Percentiles rank a stretch among this genome's conserved stretches.
phyloP scores from a whole-genome alignment of 37 sponge, comb jelly and placozoan species.

The Halichondria panicea region DNA sequence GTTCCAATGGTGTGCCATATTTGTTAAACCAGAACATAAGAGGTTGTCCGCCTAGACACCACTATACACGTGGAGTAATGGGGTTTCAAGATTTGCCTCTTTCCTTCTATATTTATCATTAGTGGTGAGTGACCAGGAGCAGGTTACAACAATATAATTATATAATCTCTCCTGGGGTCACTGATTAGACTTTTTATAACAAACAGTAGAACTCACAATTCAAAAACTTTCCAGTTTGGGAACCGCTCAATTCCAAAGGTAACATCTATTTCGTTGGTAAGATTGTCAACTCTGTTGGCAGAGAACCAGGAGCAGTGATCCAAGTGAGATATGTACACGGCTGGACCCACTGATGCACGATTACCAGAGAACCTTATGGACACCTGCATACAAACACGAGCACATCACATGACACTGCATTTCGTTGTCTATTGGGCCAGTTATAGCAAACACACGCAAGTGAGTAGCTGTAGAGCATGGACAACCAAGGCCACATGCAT shows the following conservation, averaged over 20 bases:
- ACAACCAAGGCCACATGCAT: neutral
- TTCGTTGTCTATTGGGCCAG: no score
- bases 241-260: conserved; percentile 25
- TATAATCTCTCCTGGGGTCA: no score
- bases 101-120: no score
- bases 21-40: no score
- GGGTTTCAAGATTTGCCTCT: no score
- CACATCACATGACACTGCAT: no score
- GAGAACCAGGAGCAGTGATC: conserved; percentile 66
- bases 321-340: conserved; percentile 42
- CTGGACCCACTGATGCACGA: conserved; percentile 53
- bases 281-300: neutral
- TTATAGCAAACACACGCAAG: neutral
- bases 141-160: no score
- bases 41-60: no score
- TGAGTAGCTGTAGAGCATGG: neutral
- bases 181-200: no score
- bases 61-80: no score
- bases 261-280: neutral
- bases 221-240: conserved; percentile 41
- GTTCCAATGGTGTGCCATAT: no score
- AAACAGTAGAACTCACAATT: conserved; percentile 33
- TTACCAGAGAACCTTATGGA: conserved; percentile 58
- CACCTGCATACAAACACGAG: conserved; percentile 35
- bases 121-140: no score